These are phyloP conservation scores for Amphiprion percula DNA, from an alignment of 2,113 vertebrate species.

Conservation along the genomic window DNA sequence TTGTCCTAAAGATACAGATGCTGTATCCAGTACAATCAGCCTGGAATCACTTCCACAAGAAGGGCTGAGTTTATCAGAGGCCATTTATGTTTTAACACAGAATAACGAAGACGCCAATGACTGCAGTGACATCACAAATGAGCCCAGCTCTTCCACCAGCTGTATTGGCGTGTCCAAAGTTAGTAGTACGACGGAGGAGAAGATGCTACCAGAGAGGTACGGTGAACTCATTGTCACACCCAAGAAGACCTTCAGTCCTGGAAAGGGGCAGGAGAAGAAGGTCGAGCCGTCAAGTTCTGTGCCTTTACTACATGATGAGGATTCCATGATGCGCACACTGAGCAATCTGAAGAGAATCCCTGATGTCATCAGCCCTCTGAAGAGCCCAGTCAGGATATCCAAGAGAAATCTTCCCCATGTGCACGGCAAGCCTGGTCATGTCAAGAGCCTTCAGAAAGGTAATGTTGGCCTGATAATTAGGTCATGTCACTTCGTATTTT, in stretches of 20 bases:
- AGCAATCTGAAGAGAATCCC: constrained; percentile 91
- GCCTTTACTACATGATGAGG: constrained; percentile 87
- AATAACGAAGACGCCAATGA: constrained; percentile 1
- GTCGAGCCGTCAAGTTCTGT: constrained; percentile 59
- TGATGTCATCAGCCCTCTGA: constrained; percentile 93
- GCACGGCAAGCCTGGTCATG: constrained; percentile 82
- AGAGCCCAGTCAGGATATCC: constrained; percentile 89
- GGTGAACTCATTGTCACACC: constrained; percentile 37
- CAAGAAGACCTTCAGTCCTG: constrained; percentile 63
- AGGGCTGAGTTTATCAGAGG: constrained; percentile 66
- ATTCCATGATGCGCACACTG: constrained; percentile 93
- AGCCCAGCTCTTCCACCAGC: constrained; percentile 38
- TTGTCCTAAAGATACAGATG: constrained; percentile 62
- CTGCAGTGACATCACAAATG: rapidly evolving
- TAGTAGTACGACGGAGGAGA: constrained; percentile 70
- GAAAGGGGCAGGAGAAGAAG: constrained; percentile 58
- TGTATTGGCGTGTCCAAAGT: constrained; percentile 61
- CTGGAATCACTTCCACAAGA: constrained; percentile 65
- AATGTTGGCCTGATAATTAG: constrained; percentile 29
- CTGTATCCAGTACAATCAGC: constrained; percentile 79
- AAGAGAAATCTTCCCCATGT: constrained; percentile 82
- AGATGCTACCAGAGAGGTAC: background rate
- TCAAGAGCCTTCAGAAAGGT: constrained; percentile 91
- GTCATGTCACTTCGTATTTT: background rate
- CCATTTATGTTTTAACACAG: constrained; percentile 61